Evolutionary conservation across 2,888 invertebrate species (phyloP).

Genomic region (Eilema caniola): DNA sequence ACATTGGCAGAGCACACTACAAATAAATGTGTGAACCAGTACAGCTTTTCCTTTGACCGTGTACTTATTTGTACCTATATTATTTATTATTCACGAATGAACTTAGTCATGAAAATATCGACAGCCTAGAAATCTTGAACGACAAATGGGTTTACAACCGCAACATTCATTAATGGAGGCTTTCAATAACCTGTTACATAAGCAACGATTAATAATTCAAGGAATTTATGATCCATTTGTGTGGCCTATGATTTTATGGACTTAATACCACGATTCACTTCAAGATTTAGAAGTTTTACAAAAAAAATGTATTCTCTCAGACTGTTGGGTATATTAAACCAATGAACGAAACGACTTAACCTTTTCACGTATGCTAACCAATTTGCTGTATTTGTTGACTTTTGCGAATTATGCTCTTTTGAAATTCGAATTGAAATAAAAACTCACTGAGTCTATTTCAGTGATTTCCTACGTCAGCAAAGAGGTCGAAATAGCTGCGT

Average conservation of each 20-base stretch:
- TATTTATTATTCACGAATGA: no score
- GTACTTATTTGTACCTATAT: no score
- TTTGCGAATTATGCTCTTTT: not conserved
- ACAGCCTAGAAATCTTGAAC: not conserved
- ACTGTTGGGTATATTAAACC: not conserved
- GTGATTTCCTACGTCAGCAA: not conserved
- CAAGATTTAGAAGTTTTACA: not conserved
- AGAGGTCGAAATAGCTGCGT: not conserved
- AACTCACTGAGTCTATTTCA: not conserved
- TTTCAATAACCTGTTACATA: not conserved
- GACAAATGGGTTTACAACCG: not conserved
- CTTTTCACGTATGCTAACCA: not conserved
- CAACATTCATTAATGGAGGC: not conserved
- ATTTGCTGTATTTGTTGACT: not conserved
- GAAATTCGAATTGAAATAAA: not conserved
- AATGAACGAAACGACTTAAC: not conserved
- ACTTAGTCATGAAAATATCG: not conserved
- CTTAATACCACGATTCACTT: not conserved
- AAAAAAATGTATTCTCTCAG: not conserved
- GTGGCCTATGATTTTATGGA: not conserved
- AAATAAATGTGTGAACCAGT: not conserved
- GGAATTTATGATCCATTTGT: no score
- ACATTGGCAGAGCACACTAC: not conserved
- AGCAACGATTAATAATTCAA: no score
- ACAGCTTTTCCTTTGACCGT: not conserved